Evolutionary conservation across 2,113 vertebrate species (phyloP).

Genomic region (Dascyllus trimaculatus): DNA sequence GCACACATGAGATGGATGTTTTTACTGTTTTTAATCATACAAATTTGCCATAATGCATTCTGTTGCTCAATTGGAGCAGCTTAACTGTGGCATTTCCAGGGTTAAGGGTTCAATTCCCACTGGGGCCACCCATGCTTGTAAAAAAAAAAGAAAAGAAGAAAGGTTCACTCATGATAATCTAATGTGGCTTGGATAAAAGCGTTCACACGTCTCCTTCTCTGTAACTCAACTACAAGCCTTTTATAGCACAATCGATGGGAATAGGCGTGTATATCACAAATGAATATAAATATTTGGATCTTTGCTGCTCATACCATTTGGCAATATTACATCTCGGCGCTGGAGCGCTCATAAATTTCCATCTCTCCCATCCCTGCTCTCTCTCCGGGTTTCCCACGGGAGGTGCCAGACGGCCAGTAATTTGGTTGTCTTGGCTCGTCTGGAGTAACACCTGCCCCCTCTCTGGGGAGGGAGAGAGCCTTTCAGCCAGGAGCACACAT

Average conservation of each 20-base stretch:
- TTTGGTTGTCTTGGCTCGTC: conserved; percentile 99
- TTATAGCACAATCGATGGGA: conserved; percentile 56
- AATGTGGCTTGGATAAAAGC: conserved; percentile 61
- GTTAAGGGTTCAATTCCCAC: conserved; percentile 67
- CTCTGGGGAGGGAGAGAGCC: conserved; percentile 92
- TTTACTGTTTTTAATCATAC: conserved; percentile 5
- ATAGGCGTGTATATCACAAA: conserved; percentile 57
- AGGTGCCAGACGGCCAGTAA: conserved; percentile 99
- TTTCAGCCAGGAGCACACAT: conserved; percentile 86
- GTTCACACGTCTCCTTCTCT: conserved; percentile 34
- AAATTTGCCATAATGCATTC: conserved; percentile 30
- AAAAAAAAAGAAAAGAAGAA: conserved; percentile 30
- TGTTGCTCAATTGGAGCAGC: conserved; percentile 45
- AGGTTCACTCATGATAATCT: conserved; percentile 56
- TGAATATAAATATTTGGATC: conserved; percentile 79
- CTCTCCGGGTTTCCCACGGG: conserved; percentile 88
- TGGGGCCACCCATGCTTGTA: conserved; percentile 40
- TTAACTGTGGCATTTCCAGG: conserved; percentile 62
- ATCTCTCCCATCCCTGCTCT: conserved; percentile 84
- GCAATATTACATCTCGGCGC: conserved; percentile 75
- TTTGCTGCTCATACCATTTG: conserved; percentile 78
- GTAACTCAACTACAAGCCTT: conserved; percentile 57
- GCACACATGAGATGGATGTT: neutral
- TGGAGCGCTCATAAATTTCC: conserved; percentile 84
- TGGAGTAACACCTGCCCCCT: conserved; percentile 99